phyloP scores from a whole-genome alignment of 2,113 vertebrate species.

The Mustela lutreola region DNA sequence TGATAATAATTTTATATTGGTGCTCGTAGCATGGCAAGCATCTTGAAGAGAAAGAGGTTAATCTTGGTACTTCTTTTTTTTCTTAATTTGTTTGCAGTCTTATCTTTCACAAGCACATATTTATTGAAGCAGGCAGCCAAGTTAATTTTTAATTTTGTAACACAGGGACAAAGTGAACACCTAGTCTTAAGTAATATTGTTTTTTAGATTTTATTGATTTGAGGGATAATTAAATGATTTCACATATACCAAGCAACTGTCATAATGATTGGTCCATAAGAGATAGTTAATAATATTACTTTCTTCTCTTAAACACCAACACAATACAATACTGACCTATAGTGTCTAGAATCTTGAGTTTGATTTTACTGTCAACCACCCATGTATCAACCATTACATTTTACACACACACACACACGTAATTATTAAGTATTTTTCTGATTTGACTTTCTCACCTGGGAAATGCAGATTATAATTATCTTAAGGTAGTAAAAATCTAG shows the following conservation, averaged over 20 bases:
- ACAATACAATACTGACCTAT: not conserved
- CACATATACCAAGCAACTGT: not conserved
- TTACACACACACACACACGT: not conserved
- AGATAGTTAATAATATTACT: not conserved
- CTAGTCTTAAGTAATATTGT: not conserved
- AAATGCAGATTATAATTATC: not conserved
- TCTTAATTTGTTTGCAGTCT: not conserved
- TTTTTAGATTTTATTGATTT: not conserved
- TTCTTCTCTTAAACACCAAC: not conserved
- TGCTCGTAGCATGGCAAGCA: not conserved
- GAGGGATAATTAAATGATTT: not conserved
- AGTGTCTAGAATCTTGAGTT: not conserved
- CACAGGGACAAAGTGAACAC: not conserved
- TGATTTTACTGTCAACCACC: not conserved
- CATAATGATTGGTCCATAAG: not conserved
- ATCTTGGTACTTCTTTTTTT: not conserved
- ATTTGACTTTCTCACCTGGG: not conserved
- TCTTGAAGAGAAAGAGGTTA: not conserved
- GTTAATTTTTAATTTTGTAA: not conserved
- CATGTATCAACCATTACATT: not conserved
- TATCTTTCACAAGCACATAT: not conserved
- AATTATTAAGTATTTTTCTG: not conserved
- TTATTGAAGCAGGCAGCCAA: not conserved
- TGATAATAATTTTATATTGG: not conserved
- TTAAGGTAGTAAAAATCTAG: slow-evolving; percentile 2